Evolutionary conservation across 2,797 vertebrate species (phyloP).

Genomic region (Onychomys torridus): DNA sequence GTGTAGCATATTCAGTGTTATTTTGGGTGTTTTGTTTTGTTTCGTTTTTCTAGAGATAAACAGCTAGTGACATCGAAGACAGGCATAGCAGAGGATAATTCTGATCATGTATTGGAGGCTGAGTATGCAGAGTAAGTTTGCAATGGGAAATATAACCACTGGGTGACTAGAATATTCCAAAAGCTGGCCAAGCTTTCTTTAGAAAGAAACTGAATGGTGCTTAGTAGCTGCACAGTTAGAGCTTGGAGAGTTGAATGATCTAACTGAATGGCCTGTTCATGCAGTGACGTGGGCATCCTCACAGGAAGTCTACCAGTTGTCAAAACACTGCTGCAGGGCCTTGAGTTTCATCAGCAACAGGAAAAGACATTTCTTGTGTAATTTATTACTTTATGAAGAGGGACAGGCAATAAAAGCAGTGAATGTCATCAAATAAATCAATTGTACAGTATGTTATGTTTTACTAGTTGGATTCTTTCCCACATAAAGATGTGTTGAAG

Average conservation of each 20-base stretch:
- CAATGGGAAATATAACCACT: background rate
- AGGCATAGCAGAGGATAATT: background rate
- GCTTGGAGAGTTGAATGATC: background rate
- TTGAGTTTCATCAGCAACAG: background rate
- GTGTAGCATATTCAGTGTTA: background rate
- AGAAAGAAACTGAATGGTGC: background rate
- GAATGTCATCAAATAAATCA: background rate
- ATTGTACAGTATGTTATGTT: background rate
- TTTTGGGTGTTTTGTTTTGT: background rate
- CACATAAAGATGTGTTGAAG: background rate
- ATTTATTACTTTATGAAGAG: background rate
- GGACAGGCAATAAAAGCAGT: background rate
- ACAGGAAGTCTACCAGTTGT: background rate
- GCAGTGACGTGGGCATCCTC: background rate
- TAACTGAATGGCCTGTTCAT: background rate
- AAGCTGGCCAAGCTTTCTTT: constrained; percentile 40
- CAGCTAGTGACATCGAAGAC: background rate
- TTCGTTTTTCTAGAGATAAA: background rate
- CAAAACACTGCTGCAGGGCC: background rate
- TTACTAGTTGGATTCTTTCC: background rate
- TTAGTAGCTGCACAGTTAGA: background rate
- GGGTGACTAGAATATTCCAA: background rate
- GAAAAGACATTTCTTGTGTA: background rate
- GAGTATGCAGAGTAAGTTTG: background rate
- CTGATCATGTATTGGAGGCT: background rate